Evolutionary conservation across 2,888 invertebrate genomes (phyloP).

Genomic region (Trypoxylon attenuatum): DNA sequence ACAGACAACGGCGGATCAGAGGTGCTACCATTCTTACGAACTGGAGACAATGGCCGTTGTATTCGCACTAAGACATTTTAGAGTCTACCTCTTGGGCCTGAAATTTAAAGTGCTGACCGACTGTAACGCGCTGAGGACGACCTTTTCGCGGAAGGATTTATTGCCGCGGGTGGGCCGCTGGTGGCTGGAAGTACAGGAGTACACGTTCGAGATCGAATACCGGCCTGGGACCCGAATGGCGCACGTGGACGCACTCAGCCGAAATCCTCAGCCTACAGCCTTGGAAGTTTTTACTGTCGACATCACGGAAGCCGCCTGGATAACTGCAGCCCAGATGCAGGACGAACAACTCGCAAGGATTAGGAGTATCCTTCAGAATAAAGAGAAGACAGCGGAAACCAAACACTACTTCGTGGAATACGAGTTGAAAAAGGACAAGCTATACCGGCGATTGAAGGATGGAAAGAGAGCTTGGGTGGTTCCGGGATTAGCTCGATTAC

Average conservation of each 20-base stretch:
- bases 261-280: too few species aligned
- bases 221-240: conserved; percentile 34
- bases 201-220: conserved; percentile 48
- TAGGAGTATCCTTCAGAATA: too few species aligned
- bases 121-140: background rate
- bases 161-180: background rate
- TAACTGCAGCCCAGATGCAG: too few species aligned
- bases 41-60: conserved; percentile 2
- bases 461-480: too few species aligned
- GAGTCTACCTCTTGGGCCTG: conserved; percentile 32
- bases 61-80: conserved; percentile 26
- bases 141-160: background rate
- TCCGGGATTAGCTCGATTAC: too few species aligned
- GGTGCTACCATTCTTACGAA: background rate
- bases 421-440: too few species aligned
- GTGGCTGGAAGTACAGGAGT: conserved; percentile 35
- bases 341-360: too few species aligned
- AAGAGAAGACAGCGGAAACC: too few species aligned
- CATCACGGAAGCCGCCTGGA: too few species aligned
- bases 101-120: conserved; percentile 29
- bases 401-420: too few species aligned
- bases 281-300: too few species aligned
- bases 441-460: too few species aligned
- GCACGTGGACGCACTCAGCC: conserved; percentile 45
- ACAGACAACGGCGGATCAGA: conserved; percentile 5